Evolutionary conservation across 2,113 vertebrate species (phyloP).

Genomic region (Centrocercus urophasianus): DNA sequence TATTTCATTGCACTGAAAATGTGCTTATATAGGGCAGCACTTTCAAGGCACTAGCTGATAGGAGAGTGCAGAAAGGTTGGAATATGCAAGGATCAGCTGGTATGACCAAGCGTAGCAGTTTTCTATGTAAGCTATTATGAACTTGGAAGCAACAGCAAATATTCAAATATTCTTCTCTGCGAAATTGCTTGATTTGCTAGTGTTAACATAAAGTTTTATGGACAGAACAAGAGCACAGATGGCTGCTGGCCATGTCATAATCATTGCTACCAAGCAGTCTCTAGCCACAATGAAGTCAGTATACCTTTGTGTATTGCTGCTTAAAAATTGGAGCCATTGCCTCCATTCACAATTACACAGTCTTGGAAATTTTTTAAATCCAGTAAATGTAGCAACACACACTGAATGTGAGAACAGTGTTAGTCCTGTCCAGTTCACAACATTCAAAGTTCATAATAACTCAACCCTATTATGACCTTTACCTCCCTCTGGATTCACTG

Average conservation of each 20-base stretch:
- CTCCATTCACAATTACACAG: neutral
- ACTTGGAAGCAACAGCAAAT: neutral
- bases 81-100: neutral
- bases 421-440: neutral
- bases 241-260: neutral
- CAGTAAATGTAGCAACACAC: neutral
- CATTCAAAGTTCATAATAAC: neutral
- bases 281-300: neutral
- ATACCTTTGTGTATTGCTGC: neutral
- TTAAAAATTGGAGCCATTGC: neutral
- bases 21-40: neutral
- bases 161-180: neutral
- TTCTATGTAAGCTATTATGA: neutral
- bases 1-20: constrained; percentile 2
- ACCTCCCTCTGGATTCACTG: neutral
- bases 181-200: neutral
- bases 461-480: neutral
- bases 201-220: neutral
- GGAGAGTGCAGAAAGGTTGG: neutral
- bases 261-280: neutral
- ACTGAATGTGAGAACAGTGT: neutral
- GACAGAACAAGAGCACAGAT: neutral
- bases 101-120: neutral
- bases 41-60: neutral
- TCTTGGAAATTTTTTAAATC: neutral